Base-by-base conservation (phyloP, 92 coral and sea anemone genomes). In the Porites evermanni region DNA sequence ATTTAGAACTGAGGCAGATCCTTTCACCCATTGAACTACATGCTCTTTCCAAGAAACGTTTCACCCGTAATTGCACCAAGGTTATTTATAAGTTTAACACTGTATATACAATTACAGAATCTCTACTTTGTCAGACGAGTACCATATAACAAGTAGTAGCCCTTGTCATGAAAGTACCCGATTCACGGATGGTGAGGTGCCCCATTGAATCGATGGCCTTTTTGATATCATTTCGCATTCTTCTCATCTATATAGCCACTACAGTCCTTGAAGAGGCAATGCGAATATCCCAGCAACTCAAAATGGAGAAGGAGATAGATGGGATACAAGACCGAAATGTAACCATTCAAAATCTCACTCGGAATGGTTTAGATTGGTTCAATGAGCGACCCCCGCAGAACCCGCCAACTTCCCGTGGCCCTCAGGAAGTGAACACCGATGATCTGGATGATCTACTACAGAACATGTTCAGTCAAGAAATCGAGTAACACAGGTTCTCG, bases 251-350 rank as follows among this genome's bases (percentile, higher is more conserved):
- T 18, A 3, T 19, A 86, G 83, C 84, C 0, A 23, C 13, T 18
- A 24, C 10, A 17, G 69, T 87, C 24, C 86, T 91, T 12, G 12
- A 72, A 0, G 65, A 78, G 14, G 81, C 89, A 52, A 53, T 71
- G 21, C 59, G 51, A 13, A 91, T 88, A 26, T 84, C 86, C 44
- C 29, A 19, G 72, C 86, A 78, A 8, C 89, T 87, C 16, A 72
- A 32, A 12, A 84, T 91, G 84, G 70, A 72, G 56, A 87, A 87
- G 52, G 94, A 91, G 58, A 87, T 88, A 24, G 86, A 91, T 13
- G 94, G 94, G 53, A 91, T 88, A 63, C 54, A 76, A 21, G 94
- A 91, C 68, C 77, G 94, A 58, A 63, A 17, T 76, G 59, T 12
- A n/a, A 71, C 89, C 1, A 84, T 91, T 32, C 44, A 67, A 67